These are phyloP conservation scores for Austrofundulus limnaeus DNA, from an alignment of 2,113 vertebrate genomes.

Conservation along the genomic window DNA sequence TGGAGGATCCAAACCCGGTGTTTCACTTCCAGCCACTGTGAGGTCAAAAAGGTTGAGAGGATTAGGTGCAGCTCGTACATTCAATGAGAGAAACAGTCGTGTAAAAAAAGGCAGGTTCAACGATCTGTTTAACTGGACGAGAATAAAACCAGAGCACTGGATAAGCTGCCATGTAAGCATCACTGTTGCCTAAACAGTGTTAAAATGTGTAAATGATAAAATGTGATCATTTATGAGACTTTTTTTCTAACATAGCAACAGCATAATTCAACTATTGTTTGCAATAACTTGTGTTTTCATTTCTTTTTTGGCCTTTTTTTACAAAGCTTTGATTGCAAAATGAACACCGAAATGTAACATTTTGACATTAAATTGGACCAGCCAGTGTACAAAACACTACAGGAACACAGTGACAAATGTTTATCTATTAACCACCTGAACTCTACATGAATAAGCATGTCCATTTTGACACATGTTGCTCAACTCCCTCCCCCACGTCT, in stretches of 20 bases:
- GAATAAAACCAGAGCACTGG: background rate
- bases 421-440: too few relatives aligned
- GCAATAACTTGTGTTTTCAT: background rate
- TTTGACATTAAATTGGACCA: background rate
- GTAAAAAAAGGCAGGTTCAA: background rate
- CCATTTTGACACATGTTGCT: slow-evolving; percentile 48
- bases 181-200: slow-evolving; percentile 5
- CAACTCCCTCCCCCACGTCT: slow-evolving; percentile 20
- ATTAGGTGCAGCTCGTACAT: slow-evolving; percentile 33
- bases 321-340: background rate
- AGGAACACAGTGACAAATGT: too few relatives aligned
- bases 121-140: background rate
- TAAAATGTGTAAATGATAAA: slow-evolving; percentile 6
- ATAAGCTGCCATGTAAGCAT: slow-evolving; percentile 13
- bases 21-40: slow-evolving; percentile 27
- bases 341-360: background rate
- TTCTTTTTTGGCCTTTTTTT: background rate
- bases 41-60: slow-evolving; percentile 35
- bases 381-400: background rate
- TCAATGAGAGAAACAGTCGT: background rate
- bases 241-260: too few relatives aligned
- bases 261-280: too few relatives aligned
- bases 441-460: background rate
- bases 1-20: slow-evolving; percentile 40
- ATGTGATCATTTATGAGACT: too few relatives aligned